These are phyloP conservation scores for Pasiphila rectangulata DNA, from an alignment of 2,888 invertebrate genomes.

Conservation along the genomic window DNA sequence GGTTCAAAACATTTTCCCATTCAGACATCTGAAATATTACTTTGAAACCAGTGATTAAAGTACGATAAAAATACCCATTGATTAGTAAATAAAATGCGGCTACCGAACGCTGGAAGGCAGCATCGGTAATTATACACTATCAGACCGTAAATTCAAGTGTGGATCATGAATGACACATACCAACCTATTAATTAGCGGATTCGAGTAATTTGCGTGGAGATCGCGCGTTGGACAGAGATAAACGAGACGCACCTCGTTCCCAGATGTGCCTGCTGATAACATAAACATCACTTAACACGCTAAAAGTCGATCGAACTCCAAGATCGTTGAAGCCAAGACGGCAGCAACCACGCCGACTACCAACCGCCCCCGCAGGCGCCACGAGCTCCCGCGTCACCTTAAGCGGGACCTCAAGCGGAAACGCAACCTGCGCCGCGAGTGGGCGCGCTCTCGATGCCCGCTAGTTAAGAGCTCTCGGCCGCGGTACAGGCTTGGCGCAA, in stretches of 20 bases:
- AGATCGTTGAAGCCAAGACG: no score
- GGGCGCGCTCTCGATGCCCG: no score
- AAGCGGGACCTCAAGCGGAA: no score
- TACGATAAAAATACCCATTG: slow-evolving; percentile 33
- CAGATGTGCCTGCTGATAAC: slow-evolving; percentile 20
- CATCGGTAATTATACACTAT: slow-evolving; percentile 33
- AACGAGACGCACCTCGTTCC: slow-evolving; percentile 9
- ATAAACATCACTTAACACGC: slow-evolving; percentile 33
- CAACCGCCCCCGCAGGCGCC: no score
- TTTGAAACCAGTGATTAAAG: slow-evolving; percentile 27
- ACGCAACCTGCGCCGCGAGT: no score
- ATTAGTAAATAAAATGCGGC: slow-evolving; percentile 32
- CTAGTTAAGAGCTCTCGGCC: no score
- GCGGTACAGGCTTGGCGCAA: no score
- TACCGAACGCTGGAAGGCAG: slow-evolving; percentile 35
- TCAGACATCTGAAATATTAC: slow-evolving; percentile 28
- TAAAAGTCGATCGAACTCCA: no score
- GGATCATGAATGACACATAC: slow-evolving; percentile 34
- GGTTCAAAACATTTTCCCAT: slow-evolving; percentile 28
- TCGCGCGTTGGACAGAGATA: slow-evolving; percentile 17
- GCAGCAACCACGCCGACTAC: no score
- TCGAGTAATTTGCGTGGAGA: slow-evolving; percentile 24
- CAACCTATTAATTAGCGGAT: slow-evolving; percentile 31
- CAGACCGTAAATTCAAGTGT: slow-evolving; percentile 31
- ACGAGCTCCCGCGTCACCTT: no score